Evolutionary conservation across 2,888 invertebrate genomes (phyloP), one percentile per base, ranked within the genome.

Genomic region (Xestoiulus laeticollis): DNA sequence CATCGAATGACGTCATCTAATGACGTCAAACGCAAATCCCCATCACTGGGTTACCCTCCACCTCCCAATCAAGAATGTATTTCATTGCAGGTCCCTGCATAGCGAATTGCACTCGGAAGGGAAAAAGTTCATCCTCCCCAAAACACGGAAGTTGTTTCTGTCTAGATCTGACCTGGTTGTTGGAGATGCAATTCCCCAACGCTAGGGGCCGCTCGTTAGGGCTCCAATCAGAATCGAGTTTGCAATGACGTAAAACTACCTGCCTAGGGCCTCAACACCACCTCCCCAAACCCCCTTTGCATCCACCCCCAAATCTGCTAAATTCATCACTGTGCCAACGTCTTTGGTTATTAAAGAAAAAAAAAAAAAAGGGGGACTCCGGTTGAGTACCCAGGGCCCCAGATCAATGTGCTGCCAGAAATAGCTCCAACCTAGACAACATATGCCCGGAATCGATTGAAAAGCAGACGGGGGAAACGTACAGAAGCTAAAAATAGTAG

Each of bases 361-460:
- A 68, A 68, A 68, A 68, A 26, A 68, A 68, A n/a, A 59, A 59
- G 59, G 59, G 59, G 59, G 59, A 48, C 48, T 48, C 48, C 48
- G 48, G 48, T 48, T 48, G 48, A 82, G 82, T 82, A 32, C 82
- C 82, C 82, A n/a, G 83, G 68, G 68, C 22, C 10, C 43, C 84
- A 12, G 84, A 84, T 84, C 84, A 84, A 84, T 84, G 84, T 33
- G 33, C 84, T 32, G 84, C 84, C 43, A 84, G 38, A 84, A 84
- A 84, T 84, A 84, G 84, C 84, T 33, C 33, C 84, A 84, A 84
- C 84, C 84, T 84, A 84, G 84, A 84, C 84, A 84, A 43, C 84
- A 84, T 84, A 38, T 84, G 84, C 84, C 84, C n/a, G 84, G 84
- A 84, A 84, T 84, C 84, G 84, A 84, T 84, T 84, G 84, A 12